phyloP scores from a whole-genome alignment of 2,113 vertebrate species.

The Takifugu flavidus region DNA sequence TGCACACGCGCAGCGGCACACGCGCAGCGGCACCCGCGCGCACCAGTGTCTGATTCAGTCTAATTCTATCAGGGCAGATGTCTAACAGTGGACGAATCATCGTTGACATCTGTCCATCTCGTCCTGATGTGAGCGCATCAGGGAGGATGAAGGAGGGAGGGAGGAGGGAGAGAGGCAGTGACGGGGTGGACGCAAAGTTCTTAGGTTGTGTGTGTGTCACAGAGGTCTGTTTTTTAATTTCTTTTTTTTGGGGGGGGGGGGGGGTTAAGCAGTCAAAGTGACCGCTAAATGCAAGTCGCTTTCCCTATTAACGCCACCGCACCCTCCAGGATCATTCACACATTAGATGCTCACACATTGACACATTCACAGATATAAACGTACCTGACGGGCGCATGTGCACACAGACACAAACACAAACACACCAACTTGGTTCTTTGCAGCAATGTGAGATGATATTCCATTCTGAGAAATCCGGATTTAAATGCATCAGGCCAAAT shows the following conservation, averaged over 20 bases:
- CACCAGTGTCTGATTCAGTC: constrained; percentile 32
- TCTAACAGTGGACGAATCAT: constrained; percentile 62
- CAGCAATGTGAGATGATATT: constrained; percentile 72
- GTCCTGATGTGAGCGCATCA: constrained; percentile 57
- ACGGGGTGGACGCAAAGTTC: constrained; percentile 57
- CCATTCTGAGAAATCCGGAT: constrained; percentile 76
- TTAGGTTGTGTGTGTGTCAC: constrained; percentile 54
- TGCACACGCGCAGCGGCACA: neutral
- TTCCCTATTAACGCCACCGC: constrained; percentile 65
- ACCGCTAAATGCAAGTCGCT: constrained; percentile 65
- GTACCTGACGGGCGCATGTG: constrained; percentile 7
- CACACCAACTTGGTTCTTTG: constrained; percentile 45
- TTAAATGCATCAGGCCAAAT: constrained; percentile 73
- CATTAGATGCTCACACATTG: constrained; percentile 19
- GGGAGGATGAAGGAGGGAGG: constrained; percentile 34
- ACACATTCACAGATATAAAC: constrained; percentile 23
- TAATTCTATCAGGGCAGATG: constrained; percentile 66
- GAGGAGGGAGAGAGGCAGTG: constrained; percentile 9
- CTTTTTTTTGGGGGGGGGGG: constrained; percentile 6
- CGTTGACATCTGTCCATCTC: constrained; percentile 72
- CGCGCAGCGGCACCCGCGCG: neutral
- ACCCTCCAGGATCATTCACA: constrained; percentile 35
- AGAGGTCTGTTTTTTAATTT: constrained; percentile 62
- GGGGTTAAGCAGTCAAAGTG: constrained; percentile 57
- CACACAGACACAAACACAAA: constrained; percentile 27